phyloP scores from a whole-genome alignment of 2,888 invertebrate genomes.

The Hyppa rectilinea region DNA sequence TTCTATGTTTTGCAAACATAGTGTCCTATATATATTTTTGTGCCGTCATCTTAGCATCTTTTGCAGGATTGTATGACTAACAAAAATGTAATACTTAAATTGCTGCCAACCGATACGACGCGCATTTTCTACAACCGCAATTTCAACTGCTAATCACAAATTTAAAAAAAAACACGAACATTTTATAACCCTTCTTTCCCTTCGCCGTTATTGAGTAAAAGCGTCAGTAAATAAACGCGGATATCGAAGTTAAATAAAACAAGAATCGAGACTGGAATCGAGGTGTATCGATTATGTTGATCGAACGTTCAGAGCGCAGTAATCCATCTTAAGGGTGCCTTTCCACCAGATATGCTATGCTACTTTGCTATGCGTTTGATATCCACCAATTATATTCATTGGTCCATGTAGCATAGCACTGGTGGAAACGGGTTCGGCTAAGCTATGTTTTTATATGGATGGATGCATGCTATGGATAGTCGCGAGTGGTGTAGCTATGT shows the following conservation, averaged over 20 bases:
- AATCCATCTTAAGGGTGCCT: slow-evolving; percentile 52
- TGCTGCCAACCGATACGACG: slow-evolving; percentile 12
- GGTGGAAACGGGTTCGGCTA: no score
- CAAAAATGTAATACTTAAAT: background rate
- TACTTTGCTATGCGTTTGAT: no score
- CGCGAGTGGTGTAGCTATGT: no score
- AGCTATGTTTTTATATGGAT: no score
- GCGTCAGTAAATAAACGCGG: slow-evolving; percentile 32
- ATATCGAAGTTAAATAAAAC: slow-evolving; percentile 23
- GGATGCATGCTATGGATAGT: no score
- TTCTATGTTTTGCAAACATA: background rate
- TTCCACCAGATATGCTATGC: no score
- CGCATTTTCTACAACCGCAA: slow-evolving; percentile 1
- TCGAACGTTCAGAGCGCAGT: slow-evolving; percentile 19
- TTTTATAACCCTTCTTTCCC: slow-evolving; percentile 18
- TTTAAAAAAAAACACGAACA: background rate
- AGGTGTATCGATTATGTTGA: slow-evolving; percentile 19
- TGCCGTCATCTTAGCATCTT: background rate
- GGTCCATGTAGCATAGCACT: no score
- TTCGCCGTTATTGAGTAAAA: slow-evolving; percentile 35
- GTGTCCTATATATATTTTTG: background rate
- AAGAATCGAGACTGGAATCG: slow-evolving; percentile 5
- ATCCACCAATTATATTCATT: no score
- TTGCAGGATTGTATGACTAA: no score
- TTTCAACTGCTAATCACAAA: background rate